Percentiles rank a stretch among this genome's conserved stretches.
Evolutionary conservation across 2,113 vertebrate genomes (phyloP).

Genomic region (Stigmatopora nigra): DNA sequence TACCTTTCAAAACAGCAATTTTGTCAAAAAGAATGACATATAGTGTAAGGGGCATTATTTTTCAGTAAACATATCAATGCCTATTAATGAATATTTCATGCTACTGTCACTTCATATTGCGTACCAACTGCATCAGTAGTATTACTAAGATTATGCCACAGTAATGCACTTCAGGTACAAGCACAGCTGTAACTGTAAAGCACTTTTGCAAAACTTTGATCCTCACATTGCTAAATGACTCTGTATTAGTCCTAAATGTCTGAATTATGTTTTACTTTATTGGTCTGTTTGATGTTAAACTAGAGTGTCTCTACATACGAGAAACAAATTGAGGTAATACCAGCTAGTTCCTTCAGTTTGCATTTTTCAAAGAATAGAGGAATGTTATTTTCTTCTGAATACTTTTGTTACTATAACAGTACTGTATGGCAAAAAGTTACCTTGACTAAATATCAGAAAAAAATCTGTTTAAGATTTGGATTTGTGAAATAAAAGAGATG

Average conservation of each 20-base stretch:
- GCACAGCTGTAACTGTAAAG: no score
- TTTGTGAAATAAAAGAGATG: constrained; percentile 10
- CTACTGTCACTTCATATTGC: no score
- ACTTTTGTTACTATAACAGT: neutral
- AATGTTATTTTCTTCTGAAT: neutral
- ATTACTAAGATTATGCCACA: no score
- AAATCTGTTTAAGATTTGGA: constrained; percentile 3
- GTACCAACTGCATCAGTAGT: no score
- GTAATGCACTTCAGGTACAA: no score
- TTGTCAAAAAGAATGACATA: neutral
- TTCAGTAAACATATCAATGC: neutral
- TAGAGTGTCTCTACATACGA: no score
- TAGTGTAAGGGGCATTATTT: neutral
- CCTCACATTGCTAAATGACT: no score
- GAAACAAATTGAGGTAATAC: neutral
- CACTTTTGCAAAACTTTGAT: no score
- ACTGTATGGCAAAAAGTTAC: neutral
- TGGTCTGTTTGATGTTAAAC: no score
- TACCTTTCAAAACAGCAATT: constrained; percentile 3
- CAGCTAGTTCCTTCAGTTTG: neutral
- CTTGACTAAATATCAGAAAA: neutral
- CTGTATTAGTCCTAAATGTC: no score
- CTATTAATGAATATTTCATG: no score
- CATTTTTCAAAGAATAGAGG: neutral
- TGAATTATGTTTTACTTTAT: no score